A percentile compares a stretch with the other conserved stretches of the same genome.
Conservation (phyloP, 2,113 vertebrate genomes). For the Cathartes aura region DNA sequence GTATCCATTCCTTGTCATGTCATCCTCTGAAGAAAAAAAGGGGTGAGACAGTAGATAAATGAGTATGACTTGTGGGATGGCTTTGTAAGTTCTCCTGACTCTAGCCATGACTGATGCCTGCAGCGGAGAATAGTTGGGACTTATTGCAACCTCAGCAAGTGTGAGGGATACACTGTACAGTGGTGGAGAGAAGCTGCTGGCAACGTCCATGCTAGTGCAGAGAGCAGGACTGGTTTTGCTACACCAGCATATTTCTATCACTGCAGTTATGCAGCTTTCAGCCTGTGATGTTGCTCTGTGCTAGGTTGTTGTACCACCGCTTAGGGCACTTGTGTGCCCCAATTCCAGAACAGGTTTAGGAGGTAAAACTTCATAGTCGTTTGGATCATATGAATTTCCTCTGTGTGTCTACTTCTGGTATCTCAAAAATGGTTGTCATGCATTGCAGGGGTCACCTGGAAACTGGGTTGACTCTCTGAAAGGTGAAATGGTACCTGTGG, state of each 20-base stretch:
- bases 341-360: not conserved
- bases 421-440: not conserved
- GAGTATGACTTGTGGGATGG: not conserved
- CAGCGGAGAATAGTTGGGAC: not conserved
- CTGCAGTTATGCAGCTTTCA: not conserved
- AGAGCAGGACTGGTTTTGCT: not conserved
- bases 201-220: not conserved
- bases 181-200: not conserved
- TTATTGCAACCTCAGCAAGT: not conserved
- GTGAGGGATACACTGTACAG: not conserved
- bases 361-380: not conserved
- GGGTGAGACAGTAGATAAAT: not conserved
- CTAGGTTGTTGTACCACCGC: not conserved
- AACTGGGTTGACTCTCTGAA: not conserved
- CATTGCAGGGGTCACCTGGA: not conserved
- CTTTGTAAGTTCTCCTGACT: not conserved
- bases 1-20: not conserved
- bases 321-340: not conserved
- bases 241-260: not conserved
- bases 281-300: not conserved
- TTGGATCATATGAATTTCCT: not conserved
- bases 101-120: not conserved
- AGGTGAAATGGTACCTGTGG: not conserved
- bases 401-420: not conserved
- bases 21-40: not conserved